Evolutionary conservation across 2,113 vertebrate species (phyloP).

Genomic region (Orientallactaga bullata): DNA sequence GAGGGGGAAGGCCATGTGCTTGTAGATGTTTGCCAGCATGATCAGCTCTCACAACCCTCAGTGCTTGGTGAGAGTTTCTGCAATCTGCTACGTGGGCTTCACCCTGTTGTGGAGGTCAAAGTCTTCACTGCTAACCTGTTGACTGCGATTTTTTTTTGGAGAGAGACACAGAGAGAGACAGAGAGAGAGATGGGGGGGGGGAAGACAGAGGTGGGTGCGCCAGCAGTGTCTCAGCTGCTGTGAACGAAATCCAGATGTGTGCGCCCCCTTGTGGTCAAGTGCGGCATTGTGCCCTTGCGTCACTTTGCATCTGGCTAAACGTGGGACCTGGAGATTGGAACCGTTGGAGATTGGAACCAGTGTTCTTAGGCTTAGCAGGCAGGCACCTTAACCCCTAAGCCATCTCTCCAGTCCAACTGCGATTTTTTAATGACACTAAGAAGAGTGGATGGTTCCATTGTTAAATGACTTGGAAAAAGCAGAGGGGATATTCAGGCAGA

Average conservation of each 20-base stretch:
- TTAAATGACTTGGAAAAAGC: neutral
- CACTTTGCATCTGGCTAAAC: too few species aligned
- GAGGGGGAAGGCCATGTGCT: neutral
- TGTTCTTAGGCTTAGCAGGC: too few species aligned
- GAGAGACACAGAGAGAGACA: too few species aligned
- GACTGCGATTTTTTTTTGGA: neutral
- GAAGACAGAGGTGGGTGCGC: too few species aligned
- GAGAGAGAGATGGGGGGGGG: too few species aligned
- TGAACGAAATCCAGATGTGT: too few species aligned
- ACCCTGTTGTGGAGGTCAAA: neutral
- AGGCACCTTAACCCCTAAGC: too few species aligned
- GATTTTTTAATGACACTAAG: neutral
- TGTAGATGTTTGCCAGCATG: neutral
- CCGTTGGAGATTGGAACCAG: too few species aligned
- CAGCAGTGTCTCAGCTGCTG: too few species aligned
- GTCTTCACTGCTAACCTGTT: neutral
- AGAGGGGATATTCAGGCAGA: neutral
- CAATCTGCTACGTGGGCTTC: neutral
- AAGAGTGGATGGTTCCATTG: neutral
- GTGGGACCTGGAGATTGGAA: too few species aligned
- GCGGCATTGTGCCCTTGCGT: too few species aligned
- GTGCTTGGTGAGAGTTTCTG: neutral
- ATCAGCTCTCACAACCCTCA: neutral
- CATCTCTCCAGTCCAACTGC: neutral
- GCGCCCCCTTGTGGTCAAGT: too few species aligned